phyloP scores from a whole-genome alignment of 2,888 invertebrate species.

The Amphipyra tragopoginis region DNA sequence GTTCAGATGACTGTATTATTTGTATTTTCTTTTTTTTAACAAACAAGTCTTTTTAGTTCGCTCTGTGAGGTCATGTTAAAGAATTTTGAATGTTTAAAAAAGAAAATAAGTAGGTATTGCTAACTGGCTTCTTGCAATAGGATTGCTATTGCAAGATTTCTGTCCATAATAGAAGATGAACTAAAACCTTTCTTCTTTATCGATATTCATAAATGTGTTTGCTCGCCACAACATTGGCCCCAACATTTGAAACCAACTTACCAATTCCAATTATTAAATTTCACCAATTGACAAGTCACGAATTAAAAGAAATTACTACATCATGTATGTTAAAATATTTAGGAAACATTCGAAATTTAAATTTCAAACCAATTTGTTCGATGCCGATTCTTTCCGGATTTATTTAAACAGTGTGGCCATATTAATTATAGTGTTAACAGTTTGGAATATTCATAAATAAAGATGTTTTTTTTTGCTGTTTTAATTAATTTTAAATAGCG shows the following conservation, averaged over 20 bases:
- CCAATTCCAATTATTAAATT: constrained; percentile 50
- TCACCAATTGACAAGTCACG: constrained; percentile 56
- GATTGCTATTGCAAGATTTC: too few relatives aligned
- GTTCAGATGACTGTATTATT: constrained; percentile 70
- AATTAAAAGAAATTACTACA: constrained; percentile 41
- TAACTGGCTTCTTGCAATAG: too few relatives aligned
- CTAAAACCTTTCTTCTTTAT: too few relatives aligned
- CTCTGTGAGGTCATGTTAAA: constrained; percentile 16
- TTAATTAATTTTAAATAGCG: constrained; percentile 52
- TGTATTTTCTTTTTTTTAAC: constrained; percentile 65
- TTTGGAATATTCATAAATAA: constrained; percentile 47
- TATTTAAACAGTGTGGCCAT: constrained; percentile 45
- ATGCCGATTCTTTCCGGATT: constrained; percentile 34
- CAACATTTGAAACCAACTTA: constrained; percentile 20
- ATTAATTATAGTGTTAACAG: constrained; percentile 58
- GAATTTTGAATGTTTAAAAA: background rate
- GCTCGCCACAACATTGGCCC: constrained; percentile 1
- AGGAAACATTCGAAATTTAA: constrained; percentile 54
- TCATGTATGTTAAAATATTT: constrained; percentile 33
- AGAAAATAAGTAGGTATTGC: background rate
- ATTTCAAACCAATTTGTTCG: constrained; percentile 55
- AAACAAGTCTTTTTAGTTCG: constrained; percentile 60
- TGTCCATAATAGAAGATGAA: too few relatives aligned
- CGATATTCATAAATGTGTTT: too few relatives aligned
- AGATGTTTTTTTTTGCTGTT: constrained; percentile 23